These are phyloP conservation scores for Sycophila texana DNA, from an alignment of 2,888 invertebrate genomes.

Conservation along the genomic window DNA sequence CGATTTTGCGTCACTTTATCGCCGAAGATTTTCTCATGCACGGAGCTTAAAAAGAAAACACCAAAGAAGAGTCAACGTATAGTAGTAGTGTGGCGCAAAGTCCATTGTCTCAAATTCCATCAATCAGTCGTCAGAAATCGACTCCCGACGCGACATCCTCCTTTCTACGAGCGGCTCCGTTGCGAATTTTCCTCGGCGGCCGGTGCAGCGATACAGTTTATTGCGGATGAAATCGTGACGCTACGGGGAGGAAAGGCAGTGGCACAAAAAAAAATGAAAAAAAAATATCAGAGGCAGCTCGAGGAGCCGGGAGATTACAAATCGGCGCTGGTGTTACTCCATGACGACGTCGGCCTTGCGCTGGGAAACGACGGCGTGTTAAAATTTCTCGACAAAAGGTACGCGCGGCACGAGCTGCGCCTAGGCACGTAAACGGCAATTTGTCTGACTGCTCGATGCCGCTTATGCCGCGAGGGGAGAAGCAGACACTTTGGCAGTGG, in stretches of 20 bases:
- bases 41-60: background rate
- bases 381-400: constrained; percentile 25
- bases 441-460: constrained; percentile 11
- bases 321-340: constrained; percentile 16
- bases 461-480: background rate
- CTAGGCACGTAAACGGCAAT: constrained; percentile 44
- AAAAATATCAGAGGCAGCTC: background rate
- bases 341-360: constrained; percentile 27
- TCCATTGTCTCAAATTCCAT: constrained; percentile 32
- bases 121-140: constrained; percentile 28
- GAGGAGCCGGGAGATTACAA: background rate
- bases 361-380: constrained; percentile 22
- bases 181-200: background rate
- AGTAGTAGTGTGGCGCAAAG: no score
- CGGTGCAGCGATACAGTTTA: constrained; percentile 29
- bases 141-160: constrained; percentile 17
- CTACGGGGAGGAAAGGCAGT: background rate
- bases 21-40: background rate
- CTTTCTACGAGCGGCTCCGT: constrained; percentile 21
- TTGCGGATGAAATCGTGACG: constrained; percentile 41
- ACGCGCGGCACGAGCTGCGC: background rate
- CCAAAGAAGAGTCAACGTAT: background rate
- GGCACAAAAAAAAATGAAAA: background rate
- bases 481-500: background rate
- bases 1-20: no score